Evolutionary conservation across 2,888 invertebrate genomes (phyloP).

Genomic region (Elmis aenea): DNA sequence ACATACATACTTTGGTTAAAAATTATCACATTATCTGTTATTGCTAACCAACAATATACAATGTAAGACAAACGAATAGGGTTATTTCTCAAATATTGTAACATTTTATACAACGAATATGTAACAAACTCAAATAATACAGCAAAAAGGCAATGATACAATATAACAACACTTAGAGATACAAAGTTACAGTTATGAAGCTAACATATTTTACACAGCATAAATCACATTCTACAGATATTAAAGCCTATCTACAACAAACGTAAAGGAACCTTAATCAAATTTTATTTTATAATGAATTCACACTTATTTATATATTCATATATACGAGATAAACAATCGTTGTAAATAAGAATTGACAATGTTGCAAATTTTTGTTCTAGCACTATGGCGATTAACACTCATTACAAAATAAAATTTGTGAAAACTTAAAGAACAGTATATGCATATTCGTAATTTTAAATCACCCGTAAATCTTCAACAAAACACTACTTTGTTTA

Average conservation of each 20-base stretch:
- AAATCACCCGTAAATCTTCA: conserved; percentile 9
- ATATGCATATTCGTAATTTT: too few relatives aligned
- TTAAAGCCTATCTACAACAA: too few relatives aligned
- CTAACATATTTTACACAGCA: conserved; percentile 13
- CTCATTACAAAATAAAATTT: too few relatives aligned
- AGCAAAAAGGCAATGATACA: conserved; percentile 6
- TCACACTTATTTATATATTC: conserved; percentile 7
- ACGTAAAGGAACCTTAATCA: too few relatives aligned
- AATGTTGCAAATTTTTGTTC: too few relatives aligned
- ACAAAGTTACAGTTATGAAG: conserved; percentile 10
- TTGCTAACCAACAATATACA: conserved; percentile 28
- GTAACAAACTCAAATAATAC: background rate
- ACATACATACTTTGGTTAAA: conserved; percentile 9
- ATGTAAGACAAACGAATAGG: conserved; percentile 11
- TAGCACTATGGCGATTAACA: too few relatives aligned
- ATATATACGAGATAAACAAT: too few relatives aligned
- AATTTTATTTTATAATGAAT: conserved; percentile 10
- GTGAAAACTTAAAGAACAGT: too few relatives aligned
- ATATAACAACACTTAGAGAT: conserved; percentile 11
- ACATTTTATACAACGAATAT: background rate
- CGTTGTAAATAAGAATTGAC: too few relatives aligned
- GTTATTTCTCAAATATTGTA: conserved; percentile 5
- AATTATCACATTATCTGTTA: conserved; percentile 30
- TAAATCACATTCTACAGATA: too few relatives aligned
- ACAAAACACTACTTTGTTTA: background rate